Evolutionary conservation across 2,888 invertebrate genomes (phyloP), one percentile per base, ranked within the genome.

Genomic region (Chymomyza procnemis): DNA sequence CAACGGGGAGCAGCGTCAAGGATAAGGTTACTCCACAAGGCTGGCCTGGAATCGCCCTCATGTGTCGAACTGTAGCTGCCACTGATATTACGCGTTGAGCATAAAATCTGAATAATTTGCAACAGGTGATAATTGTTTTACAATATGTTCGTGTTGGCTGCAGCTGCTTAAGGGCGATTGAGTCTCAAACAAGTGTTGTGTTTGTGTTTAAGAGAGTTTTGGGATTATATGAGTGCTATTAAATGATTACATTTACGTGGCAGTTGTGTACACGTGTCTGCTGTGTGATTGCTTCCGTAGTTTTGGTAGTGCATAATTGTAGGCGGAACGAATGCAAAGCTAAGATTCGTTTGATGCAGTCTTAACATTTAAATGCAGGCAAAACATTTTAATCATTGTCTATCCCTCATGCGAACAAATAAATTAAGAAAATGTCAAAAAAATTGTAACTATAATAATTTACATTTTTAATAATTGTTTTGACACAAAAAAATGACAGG

Each of bases 71-170:
- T 61, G 26, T 65, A 62, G 74, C 79, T 79, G 86, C 84, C 84
- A 79, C 85, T 67, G 79, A 84, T 82, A 84, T 76, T 82, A 80
- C 86, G 86, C 80, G 76, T 56, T 56, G 71, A 68, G 71, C 84
- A 85, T 85, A 80, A 86, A 85, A 83, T 79, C 70, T 60, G 74
- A 75, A 84, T 84, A 85, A 85, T 85, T 85, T 85, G 87, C 85
- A 85, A 87, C 87, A 85, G 85, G 87, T 85, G 85, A 85, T 85
- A 85, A 87, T 85, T 85, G 85, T 85, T 87, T 87, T 79, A 87
- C 87, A 85, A 87, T 85, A 80, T 75, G 76, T 74, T 74, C 66
- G 65, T 55, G 41, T 61, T 65, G 30, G 52, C 30, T 58, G 57
- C 56, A 52, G 52, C 12, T 12, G 34, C 12, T 9, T 12, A 12